These are phyloP conservation scores for Spisula subtruncata DNA, from an alignment of 2,888 invertebrate genomes.

Conservation along the genomic window DNA sequence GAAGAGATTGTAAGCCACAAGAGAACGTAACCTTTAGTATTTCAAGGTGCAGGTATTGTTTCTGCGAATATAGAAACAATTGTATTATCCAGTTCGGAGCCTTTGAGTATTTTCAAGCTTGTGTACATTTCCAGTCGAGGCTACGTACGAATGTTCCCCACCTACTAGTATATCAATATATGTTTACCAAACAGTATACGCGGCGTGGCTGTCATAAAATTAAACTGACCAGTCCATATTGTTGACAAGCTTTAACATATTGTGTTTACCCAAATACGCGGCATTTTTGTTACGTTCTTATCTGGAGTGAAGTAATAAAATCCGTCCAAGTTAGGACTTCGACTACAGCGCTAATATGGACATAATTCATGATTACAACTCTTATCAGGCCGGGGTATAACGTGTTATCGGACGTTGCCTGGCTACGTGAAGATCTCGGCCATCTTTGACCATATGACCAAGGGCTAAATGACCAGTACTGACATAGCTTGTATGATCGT, in stretches of 20 bases:
- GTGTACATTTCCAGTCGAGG: background rate
- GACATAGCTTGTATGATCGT: conserved; percentile 56
- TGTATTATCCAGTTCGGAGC: no score
- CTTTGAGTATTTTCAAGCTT: no score
- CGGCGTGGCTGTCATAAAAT: background rate
- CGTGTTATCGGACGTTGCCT: conserved; percentile 57
- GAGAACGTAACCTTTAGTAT: no score
- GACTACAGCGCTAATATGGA: conserved; percentile 34
- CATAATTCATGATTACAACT: conserved; percentile 47
- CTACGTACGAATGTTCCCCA: no score
- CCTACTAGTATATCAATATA: background rate
- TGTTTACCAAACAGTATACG: no score
- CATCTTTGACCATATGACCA: conserved; percentile 59
- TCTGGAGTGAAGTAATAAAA: background rate
- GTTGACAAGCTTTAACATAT: background rate
- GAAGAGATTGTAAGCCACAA: no score
- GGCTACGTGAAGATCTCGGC: conserved; percentile 50
- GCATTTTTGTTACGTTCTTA: background rate
- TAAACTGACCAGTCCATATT: conserved; percentile 1
- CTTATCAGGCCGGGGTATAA: conserved; percentile 54
- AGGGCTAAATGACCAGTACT: conserved; percentile 58
- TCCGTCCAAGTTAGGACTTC: background rate
- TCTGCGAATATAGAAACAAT: no score
- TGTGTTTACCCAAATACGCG: background rate
- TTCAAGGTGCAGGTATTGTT: no score